phyloP scores from a whole-genome alignment of 1,140 invertebrate species.

The Brevipalpus yothersi region DNA sequence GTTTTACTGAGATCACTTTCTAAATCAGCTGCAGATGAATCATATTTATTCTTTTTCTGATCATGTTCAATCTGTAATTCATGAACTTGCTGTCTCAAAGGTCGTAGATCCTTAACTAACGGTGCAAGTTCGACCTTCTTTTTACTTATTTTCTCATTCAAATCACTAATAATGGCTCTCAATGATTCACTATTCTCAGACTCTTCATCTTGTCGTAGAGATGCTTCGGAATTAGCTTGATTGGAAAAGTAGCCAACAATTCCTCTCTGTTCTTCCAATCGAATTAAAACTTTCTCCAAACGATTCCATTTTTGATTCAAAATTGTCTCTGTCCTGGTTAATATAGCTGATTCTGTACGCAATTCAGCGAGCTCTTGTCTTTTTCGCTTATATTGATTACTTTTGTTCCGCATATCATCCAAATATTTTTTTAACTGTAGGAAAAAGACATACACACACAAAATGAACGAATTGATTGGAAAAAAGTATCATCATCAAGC shows the following conservation, averaged over 20 bases:
- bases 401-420: constrained; percentile 44
- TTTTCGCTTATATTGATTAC: constrained; percentile 49
- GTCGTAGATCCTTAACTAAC: constrained; percentile 35
- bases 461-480: no score
- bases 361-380: constrained; percentile 40
- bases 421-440: constrained; percentile 47
- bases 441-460: no score
- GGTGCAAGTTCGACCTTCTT: constrained; percentile 33
- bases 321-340: constrained; percentile 35
- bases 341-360: constrained; percentile 37
- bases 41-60: constrained; percentile 29
- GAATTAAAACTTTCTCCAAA: constrained; percentile 4
- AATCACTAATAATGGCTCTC: constrained; percentile 26
- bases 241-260: constrained; percentile 26
- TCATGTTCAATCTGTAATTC: constrained; percentile 31
- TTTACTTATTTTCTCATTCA: constrained; percentile 27
- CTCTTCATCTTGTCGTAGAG: constrained; percentile 28
- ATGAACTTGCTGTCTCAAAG: constrained; percentile 26
- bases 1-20: constrained; percentile 30
- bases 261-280: constrained; percentile 23
- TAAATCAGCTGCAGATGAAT: constrained; percentile 27
- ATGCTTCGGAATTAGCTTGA: constrained; percentile 26
- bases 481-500: no score
- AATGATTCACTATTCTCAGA: constrained; percentile 33
- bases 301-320: constrained; percentile 19